Conservation (phyloP, 2,797 vertebrate genomes). For the Gallinago nigripennis region DNA sequence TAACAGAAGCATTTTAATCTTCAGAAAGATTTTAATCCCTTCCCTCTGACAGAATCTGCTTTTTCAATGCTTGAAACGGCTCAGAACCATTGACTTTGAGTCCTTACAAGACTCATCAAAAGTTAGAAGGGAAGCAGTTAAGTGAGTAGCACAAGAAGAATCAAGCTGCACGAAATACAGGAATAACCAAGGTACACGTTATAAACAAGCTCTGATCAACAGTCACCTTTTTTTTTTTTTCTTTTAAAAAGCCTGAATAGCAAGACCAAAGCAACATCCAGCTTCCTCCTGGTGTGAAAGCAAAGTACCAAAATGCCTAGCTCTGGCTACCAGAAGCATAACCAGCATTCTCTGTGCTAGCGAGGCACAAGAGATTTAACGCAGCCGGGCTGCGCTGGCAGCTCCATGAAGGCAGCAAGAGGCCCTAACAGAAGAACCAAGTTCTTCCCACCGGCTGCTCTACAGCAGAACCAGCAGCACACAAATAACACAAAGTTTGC, state of each 20-base stretch:
- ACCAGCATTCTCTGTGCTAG: background rate
- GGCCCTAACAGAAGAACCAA: background rate
- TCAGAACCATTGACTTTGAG: background rate
- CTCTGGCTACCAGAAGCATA: background rate
- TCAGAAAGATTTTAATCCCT: background rate
- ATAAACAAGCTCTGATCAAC: background rate
- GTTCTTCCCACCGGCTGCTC: background rate
- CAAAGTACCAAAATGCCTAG: background rate
- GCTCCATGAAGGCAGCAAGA: accelerated
- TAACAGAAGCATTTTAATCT: background rate
- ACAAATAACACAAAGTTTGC: background rate
- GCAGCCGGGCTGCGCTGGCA: background rate
- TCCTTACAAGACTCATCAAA: background rate
- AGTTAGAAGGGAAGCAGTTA: background rate
- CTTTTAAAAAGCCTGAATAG: background rate
- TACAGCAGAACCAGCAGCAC: background rate
- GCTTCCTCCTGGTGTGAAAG: background rate
- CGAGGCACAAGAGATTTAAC: background rate
- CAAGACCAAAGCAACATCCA: background rate
- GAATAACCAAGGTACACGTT: accelerated
- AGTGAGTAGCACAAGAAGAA: background rate
- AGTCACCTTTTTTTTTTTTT: background rate
- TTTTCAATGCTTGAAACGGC: background rate
- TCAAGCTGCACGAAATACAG: background rate
- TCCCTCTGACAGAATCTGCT: background rate